A percentile compares a stretch with the other conserved stretches of the same genome.
Evolutionary conservation across 2,888 invertebrate species (phyloP).

Genomic region (Alcis repandata): DNA sequence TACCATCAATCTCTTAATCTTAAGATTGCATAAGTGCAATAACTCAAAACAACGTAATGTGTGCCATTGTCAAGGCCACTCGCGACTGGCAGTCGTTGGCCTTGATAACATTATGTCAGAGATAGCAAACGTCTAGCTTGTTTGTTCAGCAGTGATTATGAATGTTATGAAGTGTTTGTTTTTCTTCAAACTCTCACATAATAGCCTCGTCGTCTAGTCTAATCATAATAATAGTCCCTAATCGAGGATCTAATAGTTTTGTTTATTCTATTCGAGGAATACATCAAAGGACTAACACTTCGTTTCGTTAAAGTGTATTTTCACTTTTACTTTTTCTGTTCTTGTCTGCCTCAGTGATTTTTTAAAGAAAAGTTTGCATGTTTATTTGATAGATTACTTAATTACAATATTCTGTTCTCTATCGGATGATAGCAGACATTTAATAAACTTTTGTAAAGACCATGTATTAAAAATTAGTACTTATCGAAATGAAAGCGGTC

Average conservation of each 20-base stretch:
- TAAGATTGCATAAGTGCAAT: conserved; percentile 17
- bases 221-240: not conserved
- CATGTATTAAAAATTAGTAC: too few species aligned
- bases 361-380: too few species aligned
- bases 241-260: not conserved
- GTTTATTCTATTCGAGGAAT: not conserved
- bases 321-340: too few species aligned
- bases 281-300: too few species aligned
- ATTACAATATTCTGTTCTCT: too few species aligned
- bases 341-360: too few species aligned
- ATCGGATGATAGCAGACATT: too few species aligned
- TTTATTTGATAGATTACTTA: too few species aligned
- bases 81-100: conserved; percentile 50
- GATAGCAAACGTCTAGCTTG: conserved; percentile 14
- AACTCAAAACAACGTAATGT: conserved; percentile 31
- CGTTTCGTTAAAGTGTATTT: too few species aligned
- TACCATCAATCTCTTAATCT: not conserved
- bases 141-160: conserved; percentile 6
- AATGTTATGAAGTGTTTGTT: not conserved
- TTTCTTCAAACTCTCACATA: not conserved
- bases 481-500: too few species aligned
- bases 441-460: too few species aligned
- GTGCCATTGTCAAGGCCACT: conserved; percentile 59
- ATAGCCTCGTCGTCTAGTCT: not conserved
- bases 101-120: conserved; percentile 45